Conservation (phyloP, 2,113 vertebrate species). For the Charina bottae region DNA sequence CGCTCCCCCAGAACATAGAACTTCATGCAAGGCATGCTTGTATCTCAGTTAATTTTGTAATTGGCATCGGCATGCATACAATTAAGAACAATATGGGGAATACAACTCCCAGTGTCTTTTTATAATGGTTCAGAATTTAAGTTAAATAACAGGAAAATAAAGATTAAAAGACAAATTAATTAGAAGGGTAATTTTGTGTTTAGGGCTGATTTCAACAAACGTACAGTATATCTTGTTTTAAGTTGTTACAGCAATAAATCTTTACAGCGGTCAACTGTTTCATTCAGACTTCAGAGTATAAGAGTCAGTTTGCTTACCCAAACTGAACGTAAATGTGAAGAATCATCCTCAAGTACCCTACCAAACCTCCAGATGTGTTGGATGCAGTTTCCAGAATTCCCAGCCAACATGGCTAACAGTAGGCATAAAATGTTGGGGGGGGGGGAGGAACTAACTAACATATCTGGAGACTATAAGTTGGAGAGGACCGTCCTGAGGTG, state of each 20-base stretch:
- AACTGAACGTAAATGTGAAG: not conserved
- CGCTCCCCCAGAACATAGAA: not conserved
- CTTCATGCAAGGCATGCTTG: not conserved
- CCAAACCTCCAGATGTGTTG: too few relatives aligned
- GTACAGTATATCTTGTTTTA: not conserved
- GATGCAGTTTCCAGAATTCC: too few relatives aligned
- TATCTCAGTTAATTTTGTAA: not conserved
- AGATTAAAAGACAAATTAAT: not conserved
- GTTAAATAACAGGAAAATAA: not conserved
- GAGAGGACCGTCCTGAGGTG: too few relatives aligned
- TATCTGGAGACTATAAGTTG: not conserved
- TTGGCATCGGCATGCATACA: not conserved
- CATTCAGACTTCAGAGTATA: not conserved
- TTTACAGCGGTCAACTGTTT: not conserved
- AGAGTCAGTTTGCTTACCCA: not conserved
- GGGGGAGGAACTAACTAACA: too few relatives aligned
- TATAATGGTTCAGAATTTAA: not conserved
- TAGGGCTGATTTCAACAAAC: not conserved
- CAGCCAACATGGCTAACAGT: too few relatives aligned
- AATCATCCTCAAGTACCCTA: too few relatives aligned
- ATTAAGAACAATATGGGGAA: not conserved
- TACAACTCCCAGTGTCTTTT: not conserved
- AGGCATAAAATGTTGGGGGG: too few relatives aligned
- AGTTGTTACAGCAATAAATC: not conserved
- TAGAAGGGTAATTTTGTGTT: not conserved